phyloP scores from a whole-genome alignment of 2,888 invertebrate genomes.

The Noctua pronuba region DNA sequence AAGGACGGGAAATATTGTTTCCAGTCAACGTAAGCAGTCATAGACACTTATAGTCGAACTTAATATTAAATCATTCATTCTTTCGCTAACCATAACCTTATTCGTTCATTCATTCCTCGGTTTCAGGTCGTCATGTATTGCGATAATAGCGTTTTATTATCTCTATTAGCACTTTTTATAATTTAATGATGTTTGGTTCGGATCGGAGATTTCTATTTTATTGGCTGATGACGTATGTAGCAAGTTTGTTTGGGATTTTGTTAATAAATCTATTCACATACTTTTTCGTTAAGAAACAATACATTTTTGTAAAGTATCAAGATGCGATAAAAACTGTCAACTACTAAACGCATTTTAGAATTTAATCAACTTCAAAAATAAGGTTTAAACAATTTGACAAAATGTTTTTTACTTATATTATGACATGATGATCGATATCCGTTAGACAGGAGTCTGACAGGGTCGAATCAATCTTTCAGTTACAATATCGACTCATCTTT shows the following conservation, averaged over 20 bases:
- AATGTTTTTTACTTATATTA: background rate
- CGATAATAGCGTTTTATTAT: constrained; percentile 53
- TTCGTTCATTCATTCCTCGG: constrained; percentile 39
- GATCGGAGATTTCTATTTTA: constrained; percentile 66
- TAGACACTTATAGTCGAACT: background rate
- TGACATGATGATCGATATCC: too few species aligned
- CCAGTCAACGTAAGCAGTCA: background rate
- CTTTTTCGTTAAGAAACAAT: background rate
- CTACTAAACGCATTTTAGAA: background rate
- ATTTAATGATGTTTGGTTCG: constrained; percentile 35
- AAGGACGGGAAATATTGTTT: background rate
- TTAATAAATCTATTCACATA: constrained; percentile 8
- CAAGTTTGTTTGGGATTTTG: constrained; percentile 24
- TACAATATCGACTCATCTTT: background rate
- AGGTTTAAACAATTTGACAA: background rate
- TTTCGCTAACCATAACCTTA: constrained; percentile 15
- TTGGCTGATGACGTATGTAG: constrained; percentile 44
- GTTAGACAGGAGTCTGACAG: too few species aligned
- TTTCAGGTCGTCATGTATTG: constrained; percentile 41
- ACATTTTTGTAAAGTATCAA: background rate
- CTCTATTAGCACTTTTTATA: constrained; percentile 55
- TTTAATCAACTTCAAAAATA: background rate
- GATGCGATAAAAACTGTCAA: background rate
- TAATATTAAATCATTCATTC: constrained; percentile 25
- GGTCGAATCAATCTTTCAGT: background rate